Evolutionary conservation across 2,797 vertebrate genomes (phyloP), one percentile per base, ranked within the genome.

Genomic region (Alosa sapidissima): DNA sequence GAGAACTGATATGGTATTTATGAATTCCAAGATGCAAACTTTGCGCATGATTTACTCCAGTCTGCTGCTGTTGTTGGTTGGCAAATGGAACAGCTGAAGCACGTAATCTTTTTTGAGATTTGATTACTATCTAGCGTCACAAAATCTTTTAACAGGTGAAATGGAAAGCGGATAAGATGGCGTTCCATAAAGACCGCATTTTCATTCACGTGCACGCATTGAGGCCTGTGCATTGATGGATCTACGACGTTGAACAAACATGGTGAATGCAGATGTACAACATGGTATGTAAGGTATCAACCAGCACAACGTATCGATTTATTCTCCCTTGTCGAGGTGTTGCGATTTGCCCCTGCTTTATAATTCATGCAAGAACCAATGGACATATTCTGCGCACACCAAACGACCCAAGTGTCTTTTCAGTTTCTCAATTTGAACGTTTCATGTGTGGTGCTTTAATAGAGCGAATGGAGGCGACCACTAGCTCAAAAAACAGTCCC

Each of bases 291-390:
- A 45, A 14, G 62, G 24, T 62, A 11, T 11, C 62, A 65, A 10
- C 3, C 24, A 65, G 24, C 24, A 33, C 24, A 65, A 36, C 28
- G 10, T 36, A 24, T 72, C 11, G 13, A 75, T 75, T 45, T 36
- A 6, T 36, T 75, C 33, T 16, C 3, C 33, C 6, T 24, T 68
- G 62, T 6, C 21, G 21, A 33, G 9, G 62, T 68, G 28, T 72
- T 2, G 16, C 28, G 3, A 28, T 33, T 36, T 6, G 33, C 36
- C 55, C 21, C 13, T 36, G 13, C 68, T 19, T 19, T 41, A 36
- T 5, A 52, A 51, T 82, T 54, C 60, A 85, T 68, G 47, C 5
- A 82, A 85, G 81, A 41, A 58, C 72, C 48, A 82, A 82, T 10
- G 19, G 51, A 68, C 82, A 45, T 19, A 5, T 41, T 36, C 3